phyloP scores from a whole-genome alignment of 2,113 vertebrate species.

The Xenopus tropicalis region UCB_Xtro_10.0 CM004444.2:88143501-88144000 shows the following conservation, averaged over 20 bases:
- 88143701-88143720: background rate
- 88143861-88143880: too few relatives aligned
- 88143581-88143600: slow-evolving; percentile 1
- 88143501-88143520: slow-evolving; percentile 4
- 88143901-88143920: too few relatives aligned
- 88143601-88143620: slow-evolving; percentile 28
- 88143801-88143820: slow-evolving; percentile 3
- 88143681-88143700: slow-evolving; percentile 13
- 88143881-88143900: too few relatives aligned
- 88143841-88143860: too few relatives aligned
- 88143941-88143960: too few relatives aligned
- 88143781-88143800: slow-evolving; percentile 11
- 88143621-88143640: background rate
- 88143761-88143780: background rate
- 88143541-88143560: slow-evolving; percentile 36
- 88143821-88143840: background rate
- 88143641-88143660: background rate
- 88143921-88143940: too few relatives aligned
- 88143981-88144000: too few relatives aligned
- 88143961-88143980: too few relatives aligned
- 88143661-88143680: background rate
- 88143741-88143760: background rate
- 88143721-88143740: slow-evolving; percentile 6
- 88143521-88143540: slow-evolving; percentile 36
- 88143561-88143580: slow-evolving; percentile 21